phyloP scores from a whole-genome alignment of 1,140 invertebrate genomes.

The Theocolax elegans region DNA sequence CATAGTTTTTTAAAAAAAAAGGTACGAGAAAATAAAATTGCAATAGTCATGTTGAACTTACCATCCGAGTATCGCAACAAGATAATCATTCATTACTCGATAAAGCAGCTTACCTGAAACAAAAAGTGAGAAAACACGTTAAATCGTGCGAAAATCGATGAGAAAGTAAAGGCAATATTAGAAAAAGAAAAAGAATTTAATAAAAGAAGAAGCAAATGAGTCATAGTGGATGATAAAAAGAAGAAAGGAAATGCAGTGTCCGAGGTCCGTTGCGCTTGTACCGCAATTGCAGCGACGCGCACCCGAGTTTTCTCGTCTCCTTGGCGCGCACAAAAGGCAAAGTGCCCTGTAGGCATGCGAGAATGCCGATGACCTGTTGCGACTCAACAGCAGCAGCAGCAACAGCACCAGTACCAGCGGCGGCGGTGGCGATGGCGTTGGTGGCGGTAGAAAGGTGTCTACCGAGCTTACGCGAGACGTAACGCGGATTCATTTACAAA shows the following conservation, averaged over 20 bases:
- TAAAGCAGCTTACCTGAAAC: conserved; percentile 14
- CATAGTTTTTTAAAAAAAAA: no score
- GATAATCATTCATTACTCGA: no score
- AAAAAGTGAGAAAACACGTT: background rate
- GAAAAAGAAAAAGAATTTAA: background rate
- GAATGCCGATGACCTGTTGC: conserved; percentile 17
- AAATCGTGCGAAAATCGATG: background rate
- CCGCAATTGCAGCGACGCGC: background rate
- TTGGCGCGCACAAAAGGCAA: background rate
- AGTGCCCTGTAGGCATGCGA: background rate
- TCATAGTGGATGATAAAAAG: no score
- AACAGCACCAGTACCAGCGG: no score
- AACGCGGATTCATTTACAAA: conserved; percentile 12
- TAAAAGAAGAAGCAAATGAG: no score
- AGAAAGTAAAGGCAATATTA: background rate
- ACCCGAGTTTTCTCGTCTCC: background rate
- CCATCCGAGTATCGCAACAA: no score
- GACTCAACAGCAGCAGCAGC: no score
- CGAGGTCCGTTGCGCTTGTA: background rate
- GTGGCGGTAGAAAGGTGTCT: background rate
- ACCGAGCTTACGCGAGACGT: no score
- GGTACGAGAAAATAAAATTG: no score
- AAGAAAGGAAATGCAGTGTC: no score
- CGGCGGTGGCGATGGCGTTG: no score
- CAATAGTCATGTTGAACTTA: no score